Evolutionary conservation across 1,140 invertebrate genomes (phyloP), one percentile per base, ranked within the genome.

Genomic region (Schlechtendalia chinensis): DNA sequence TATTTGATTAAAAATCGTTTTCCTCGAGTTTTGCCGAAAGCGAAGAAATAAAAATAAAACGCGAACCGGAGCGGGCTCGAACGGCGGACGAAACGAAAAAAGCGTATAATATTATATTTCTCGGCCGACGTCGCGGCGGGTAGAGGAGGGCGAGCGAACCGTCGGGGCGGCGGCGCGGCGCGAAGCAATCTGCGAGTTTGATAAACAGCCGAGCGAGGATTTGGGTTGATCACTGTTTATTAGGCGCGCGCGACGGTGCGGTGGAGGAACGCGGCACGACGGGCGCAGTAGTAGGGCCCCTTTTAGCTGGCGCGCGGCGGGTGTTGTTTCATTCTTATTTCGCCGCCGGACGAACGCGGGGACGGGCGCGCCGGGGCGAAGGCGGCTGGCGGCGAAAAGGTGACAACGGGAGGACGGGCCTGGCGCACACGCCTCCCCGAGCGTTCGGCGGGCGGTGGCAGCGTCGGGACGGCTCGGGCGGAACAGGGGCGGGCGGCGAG

Each of bases 211-310:
- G n/a, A n/a, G 58, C 45, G 74, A 61, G 74, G 74, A 79, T 79
- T 79, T 79, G 58, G 29, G 74, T 79, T 79, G 74, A 79, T 79
- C 74, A 79, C 74, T 61, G 74, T 79, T 79, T 79, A 79, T 71
- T 71, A 71, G 69, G 47, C 24, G 27, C 24, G 27, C 29, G 22
- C 65, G 6, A 27, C 45, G 74, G 65, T 39, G n/a, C 63, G 17
- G 59, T 5, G 6, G n/a, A 1, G 39, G 4, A 16, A 27, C 47
- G 1, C 50, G 4, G 45, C 29, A 14, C 1, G 61, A 16, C 24
- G 22, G 59, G 22, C 12, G 22, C 10, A 22, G 22, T 22, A n/a
- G 17, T 61, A 61, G 59, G 24, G 24, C 27, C 59, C 59, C 24
- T 27, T 61, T 27, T 27, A 61, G 27, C 59, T 17, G 29, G 19